A percentile compares a stretch with the other conserved stretches of the same genome.
Evolutionary conservation across 2,888 invertebrate genomes (phyloP).

Genomic region (Eristalis arbustorum): DNA sequence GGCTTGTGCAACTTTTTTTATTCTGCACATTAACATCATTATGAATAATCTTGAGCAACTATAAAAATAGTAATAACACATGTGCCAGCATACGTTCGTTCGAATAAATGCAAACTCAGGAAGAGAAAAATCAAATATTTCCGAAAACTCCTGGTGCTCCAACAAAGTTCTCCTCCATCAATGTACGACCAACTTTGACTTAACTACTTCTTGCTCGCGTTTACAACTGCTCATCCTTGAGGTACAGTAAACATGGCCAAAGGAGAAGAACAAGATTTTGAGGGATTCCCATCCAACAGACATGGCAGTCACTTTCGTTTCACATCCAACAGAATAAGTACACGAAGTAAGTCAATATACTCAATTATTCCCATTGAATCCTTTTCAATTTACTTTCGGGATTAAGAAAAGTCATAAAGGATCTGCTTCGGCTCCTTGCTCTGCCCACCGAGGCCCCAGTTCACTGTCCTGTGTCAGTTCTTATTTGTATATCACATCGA

Average conservation of each 20-base stretch:
- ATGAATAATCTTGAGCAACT: too few species aligned
- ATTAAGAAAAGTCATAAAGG: slow-evolving; percentile 38
- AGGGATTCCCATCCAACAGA: not conserved
- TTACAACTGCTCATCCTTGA: not conserved
- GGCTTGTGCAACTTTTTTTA: too few species aligned
- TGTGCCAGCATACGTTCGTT: not conserved
- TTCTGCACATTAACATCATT: too few species aligned
- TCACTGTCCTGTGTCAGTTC: not conserved
- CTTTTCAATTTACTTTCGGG: slow-evolving; percentile 40
- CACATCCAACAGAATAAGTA: not conserved
- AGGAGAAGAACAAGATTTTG: too few species aligned
- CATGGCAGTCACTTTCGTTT: not conserved
- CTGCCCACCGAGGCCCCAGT: not conserved
- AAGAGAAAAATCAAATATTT: not conserved
- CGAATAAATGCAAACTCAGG: not conserved
- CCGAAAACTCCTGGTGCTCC: not conserved
- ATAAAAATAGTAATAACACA: too few species aligned
- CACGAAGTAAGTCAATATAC: slow-evolving; percentile 11
- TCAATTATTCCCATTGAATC: slow-evolving; percentile 28
- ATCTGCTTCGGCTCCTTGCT: slow-evolving; percentile 8
- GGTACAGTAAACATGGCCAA: not conserved
- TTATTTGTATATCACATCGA: slow-evolving; percentile 18
- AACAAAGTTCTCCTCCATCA: not conserved
- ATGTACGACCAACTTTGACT: not conserved
- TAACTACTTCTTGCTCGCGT: not conserved